Base-by-base conservation (phyloP, 2,797 vertebrate species). In the Rhadinocentrus ornatus region DNA sequence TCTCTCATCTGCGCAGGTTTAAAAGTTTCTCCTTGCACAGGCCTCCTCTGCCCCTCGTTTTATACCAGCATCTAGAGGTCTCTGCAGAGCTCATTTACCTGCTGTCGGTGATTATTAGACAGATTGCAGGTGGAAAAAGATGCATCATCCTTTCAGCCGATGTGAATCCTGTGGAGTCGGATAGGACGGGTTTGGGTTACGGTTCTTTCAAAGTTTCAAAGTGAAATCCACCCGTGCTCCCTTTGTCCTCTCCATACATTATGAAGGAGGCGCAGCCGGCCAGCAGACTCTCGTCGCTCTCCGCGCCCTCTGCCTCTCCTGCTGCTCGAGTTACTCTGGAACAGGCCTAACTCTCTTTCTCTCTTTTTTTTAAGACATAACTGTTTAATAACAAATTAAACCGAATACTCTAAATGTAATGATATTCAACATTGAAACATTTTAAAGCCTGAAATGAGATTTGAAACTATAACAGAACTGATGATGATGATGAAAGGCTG, bases 31-130 rank as follows among this genome's bases (percentile, higher is more conserved):
- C 78, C 35, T 6, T 27, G 64, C 22, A 3, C 59, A 44, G 83
- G 80, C 68, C 82, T 82, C 77, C 69, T 32, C 61, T 11, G 34
- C 52, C 65, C 61, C 69, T 56, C 64, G 15, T 86, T 92, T 72
- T 92, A 91, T 89, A 86, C 61, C 8, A 16, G 59, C 68, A 71
- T 26, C 61, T 56, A 15, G 6, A 68, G 61, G 57, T 78, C 70
- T 53, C 9, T 24, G 46, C 69, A 3, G 44, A 62, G 66, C 73
- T 90, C 90, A 85, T 86, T 85, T 86, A 92, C 94, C 94, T 93
- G 91, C 93, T 94, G 94, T 91, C 85, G 83, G 81, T 85, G 83
- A 92, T 86, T 88, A 89, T 93, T 91, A 89, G 91, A 88, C 89
- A 92, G 90, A 93, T 92, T 92, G 87, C 86, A 82, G 78, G 86